Evolutionary conservation across 2,888 invertebrate genomes (phyloP).

Genomic region (Meliscaeva auricollis): DNA sequence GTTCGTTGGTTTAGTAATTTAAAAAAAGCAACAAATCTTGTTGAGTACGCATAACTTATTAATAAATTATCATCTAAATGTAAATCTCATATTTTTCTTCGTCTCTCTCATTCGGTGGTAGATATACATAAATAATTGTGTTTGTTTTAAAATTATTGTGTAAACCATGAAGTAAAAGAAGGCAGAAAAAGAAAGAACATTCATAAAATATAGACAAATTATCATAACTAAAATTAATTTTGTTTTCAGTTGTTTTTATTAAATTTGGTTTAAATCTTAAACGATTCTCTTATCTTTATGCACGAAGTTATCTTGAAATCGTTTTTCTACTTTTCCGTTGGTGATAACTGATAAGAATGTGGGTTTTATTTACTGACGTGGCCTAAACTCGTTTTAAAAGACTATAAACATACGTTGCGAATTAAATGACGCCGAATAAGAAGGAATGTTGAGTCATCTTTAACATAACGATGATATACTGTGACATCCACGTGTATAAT

Average conservation of each 20-base stretch:
- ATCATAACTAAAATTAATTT: constrained; percentile 13
- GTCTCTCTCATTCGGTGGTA: constrained; percentile 17
- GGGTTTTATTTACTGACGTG: constrained; percentile 41
- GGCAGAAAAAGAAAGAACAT: constrained; percentile 3
- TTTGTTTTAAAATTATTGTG: constrained; percentile 49
- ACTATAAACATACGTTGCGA: background rate
- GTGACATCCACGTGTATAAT: too few relatives aligned
- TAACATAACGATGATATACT: background rate
- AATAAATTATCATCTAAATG: background rate
- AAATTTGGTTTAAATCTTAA: background rate
- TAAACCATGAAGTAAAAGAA: constrained; percentile 38
- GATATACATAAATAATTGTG: too few relatives aligned
- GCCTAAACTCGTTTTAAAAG: background rate
- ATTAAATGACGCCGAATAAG: background rate
- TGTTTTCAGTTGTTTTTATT: background rate
- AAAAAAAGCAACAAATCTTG: constrained; percentile 28
- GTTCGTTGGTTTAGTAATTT: background rate
- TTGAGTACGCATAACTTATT: background rate
- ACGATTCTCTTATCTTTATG: too few relatives aligned
- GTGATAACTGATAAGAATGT: background rate
- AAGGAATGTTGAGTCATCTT: constrained; percentile 28
- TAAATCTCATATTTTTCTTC: constrained; percentile 10
- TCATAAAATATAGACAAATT: constrained; percentile 51
- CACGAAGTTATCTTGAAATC: constrained; percentile 18
- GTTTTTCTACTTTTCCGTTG: too few relatives aligned